Evolutionary conservation across 2,888 invertebrate genomes (phyloP).

Genomic region (Erebia epiphron): DNA sequence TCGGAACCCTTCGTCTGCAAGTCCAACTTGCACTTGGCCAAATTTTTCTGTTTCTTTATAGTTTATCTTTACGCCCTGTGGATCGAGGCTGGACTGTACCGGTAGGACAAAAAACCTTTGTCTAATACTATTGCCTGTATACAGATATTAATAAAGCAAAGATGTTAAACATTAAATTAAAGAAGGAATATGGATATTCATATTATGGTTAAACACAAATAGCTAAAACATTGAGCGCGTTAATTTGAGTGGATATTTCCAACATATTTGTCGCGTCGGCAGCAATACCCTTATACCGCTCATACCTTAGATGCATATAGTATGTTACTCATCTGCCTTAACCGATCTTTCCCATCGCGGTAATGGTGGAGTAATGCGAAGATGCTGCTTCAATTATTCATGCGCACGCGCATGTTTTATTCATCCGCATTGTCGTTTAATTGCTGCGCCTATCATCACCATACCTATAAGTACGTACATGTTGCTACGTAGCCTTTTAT

Average conservation of each 20-base stretch:
- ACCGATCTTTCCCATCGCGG: constrained; percentile 21
- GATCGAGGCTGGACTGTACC: too few relatives aligned
- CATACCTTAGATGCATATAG: neutral
- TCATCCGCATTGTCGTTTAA: constrained; percentile 51
- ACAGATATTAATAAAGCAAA: too few relatives aligned
- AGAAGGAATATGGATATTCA: too few relatives aligned
- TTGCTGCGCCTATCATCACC: constrained; percentile 38
- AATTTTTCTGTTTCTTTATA: too few relatives aligned
- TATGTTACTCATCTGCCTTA: constrained; percentile 2
- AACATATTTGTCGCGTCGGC: constrained; percentile 6
- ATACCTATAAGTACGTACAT: neutral
- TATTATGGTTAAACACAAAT: neutral
- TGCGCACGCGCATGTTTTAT: constrained; percentile 42
- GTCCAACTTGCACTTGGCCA: too few relatives aligned
- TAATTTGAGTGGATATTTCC: constrained; percentile 4
- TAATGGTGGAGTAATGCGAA: constrained; percentile 33
- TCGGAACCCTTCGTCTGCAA: too few relatives aligned
- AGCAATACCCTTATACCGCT: neutral
- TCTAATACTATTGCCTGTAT: too few relatives aligned
- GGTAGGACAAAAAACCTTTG: too few relatives aligned
- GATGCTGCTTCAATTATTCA: constrained; percentile 54
- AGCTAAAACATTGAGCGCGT: neutral
- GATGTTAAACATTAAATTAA: too few relatives aligned
- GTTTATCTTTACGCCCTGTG: too few relatives aligned
- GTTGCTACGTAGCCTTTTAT: constrained; percentile 1